Percentiles rank a stretch among this genome's conserved stretches.
These are phyloP conservation scores for Indri indri DNA, from an alignment of 2,113 vertebrate species.

Conservation along the genomic window DNA sequence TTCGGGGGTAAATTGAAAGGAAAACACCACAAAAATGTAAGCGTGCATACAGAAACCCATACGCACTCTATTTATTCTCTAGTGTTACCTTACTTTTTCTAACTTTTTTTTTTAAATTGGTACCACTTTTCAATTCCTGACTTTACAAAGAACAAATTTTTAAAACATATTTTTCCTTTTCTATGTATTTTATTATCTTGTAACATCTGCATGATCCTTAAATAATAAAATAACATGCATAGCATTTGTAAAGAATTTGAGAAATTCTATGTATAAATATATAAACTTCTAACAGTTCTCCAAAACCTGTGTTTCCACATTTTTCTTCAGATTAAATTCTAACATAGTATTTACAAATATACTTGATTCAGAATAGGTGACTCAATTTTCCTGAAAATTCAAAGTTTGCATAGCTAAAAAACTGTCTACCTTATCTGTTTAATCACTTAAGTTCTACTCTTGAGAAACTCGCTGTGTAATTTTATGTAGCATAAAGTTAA, in stretches of 20 bases:
- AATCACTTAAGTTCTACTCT: conserved; percentile 31
- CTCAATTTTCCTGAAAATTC: conserved; percentile 23
- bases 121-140: not conserved
- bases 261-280: not conserved
- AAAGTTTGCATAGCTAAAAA: conserved; percentile 4
- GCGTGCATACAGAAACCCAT: not conserved
- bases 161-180: not conserved
- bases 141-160: not conserved
- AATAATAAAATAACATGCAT: not conserved
- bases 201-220: not conserved
- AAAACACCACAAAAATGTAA: not conserved
- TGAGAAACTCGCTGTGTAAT: not conserved
- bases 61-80: not conserved
- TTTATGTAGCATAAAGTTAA: conserved; percentile 51
- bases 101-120: not conserved
- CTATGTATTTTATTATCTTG: not conserved
- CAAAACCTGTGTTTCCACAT: not conserved
- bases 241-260: not conserved
- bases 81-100: not conserved
- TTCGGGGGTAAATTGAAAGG: not conserved
- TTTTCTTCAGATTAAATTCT: not conserved
- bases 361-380: not conserved
- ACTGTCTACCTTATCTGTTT: not conserved
- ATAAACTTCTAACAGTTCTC: not conserved
- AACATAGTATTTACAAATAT: not conserved